These are phyloP conservation scores for Heliornis fulica DNA, from an alignment of 2,113 vertebrate species.

Conservation along the genomic window DNA sequence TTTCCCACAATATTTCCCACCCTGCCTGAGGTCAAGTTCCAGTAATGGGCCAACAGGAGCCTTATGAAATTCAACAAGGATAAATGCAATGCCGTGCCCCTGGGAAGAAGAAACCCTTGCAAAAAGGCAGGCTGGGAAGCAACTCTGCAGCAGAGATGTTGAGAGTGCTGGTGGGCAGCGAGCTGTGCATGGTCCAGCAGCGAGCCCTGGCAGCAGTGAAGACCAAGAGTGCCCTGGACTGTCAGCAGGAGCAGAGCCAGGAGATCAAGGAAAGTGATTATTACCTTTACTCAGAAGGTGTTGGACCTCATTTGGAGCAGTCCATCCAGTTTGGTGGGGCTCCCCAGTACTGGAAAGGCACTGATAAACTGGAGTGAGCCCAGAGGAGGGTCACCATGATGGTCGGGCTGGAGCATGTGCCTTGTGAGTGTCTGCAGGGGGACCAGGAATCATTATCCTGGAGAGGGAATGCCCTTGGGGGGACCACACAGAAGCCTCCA, in stretches of 20 bases:
- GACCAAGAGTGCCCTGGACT: not conserved
- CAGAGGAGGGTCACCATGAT: rapidly evolving
- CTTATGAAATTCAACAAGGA: slow-evolving; percentile 23
- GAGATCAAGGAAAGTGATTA: not conserved
- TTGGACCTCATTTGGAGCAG: not conserved
- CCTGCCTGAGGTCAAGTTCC: slow-evolving; percentile 16
- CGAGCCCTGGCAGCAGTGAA: not conserved
- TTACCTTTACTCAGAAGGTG: not conserved
- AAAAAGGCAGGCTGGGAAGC: not conserved
- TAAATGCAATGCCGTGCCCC: rapidly evolving
- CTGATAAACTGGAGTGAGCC: rapidly evolving
- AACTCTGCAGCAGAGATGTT: not conserved
- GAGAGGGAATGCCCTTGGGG: not conserved
- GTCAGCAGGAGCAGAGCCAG: not conserved
- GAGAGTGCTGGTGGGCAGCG: not conserved
- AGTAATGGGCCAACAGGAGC: not conserved
- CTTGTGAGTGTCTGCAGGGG: not conserved
- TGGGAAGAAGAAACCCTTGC: not conserved
- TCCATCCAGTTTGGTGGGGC: rapidly evolving
- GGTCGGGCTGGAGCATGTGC: rapidly evolving
- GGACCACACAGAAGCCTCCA: not conserved
- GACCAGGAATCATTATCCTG: no score
- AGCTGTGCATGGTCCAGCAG: not conserved
- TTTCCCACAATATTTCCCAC: not conserved
- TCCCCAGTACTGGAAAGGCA: rapidly evolving